phyloP scores from a whole-genome alignment of 2,888 invertebrate species.

The Willowsia nigromaculata region DNA sequence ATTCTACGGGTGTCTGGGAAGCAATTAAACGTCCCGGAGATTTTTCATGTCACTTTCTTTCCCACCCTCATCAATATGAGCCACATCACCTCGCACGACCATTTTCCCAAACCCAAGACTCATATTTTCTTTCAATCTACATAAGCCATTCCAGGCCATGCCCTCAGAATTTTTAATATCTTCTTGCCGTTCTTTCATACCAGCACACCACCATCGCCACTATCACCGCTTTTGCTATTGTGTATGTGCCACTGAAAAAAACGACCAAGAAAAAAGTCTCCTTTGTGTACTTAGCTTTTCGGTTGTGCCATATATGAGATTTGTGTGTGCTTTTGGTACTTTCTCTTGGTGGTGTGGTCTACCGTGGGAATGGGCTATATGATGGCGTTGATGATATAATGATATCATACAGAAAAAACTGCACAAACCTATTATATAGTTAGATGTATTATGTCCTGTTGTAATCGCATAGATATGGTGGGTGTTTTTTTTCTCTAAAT shows the following conservation, averaged over 20 bases:
- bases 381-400: constrained; percentile 38
- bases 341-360: constrained; percentile 13
- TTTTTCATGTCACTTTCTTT: constrained; percentile 78
- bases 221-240: constrained; percentile 18
- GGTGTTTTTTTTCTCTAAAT: constrained; percentile 42
- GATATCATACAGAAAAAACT: constrained; percentile 39
- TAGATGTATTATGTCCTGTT: constrained; percentile 51
- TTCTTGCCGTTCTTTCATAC: constrained; percentile 12
- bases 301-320: constrained; percentile 9
- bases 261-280: constrained; percentile 42
- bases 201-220: neutral
- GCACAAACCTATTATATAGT: constrained; percentile 40
- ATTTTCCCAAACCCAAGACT: constrained; percentile 76
- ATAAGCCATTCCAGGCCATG: constrained; percentile 78
- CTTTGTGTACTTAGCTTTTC: constrained; percentile 46
- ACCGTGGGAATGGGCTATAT: constrained; percentile 19
- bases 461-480: constrained; percentile 16
- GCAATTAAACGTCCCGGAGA: constrained; percentile 79
- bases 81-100: constrained; percentile 76
- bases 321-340: constrained; percentile 28
- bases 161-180: constrained; percentile 78
- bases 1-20: constrained; percentile 78
- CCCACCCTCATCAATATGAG: constrained; percentile 78
- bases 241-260: constrained; percentile 51
- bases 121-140: constrained; percentile 79